phyloP scores from a whole-genome alignment of 2,888 invertebrate genomes.

The Calliphora vomitoria region DNA sequence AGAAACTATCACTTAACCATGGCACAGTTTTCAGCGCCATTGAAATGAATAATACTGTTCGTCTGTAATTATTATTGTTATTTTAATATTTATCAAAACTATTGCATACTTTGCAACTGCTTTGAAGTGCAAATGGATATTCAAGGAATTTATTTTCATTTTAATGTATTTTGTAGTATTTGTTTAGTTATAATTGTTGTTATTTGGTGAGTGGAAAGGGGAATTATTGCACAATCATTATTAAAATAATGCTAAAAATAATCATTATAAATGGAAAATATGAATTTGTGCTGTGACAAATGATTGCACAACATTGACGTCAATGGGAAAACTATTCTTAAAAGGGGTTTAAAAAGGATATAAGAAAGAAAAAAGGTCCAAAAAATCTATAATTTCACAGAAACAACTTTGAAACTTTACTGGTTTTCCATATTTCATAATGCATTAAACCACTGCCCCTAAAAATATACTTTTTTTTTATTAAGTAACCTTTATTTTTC shows the following conservation, averaged over 20 bases:
- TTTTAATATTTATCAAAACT: conserved; percentile 22
- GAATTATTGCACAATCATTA: background rate
- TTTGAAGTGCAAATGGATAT: background rate
- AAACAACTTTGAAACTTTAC: too few species aligned
- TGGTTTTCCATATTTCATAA: background rate
- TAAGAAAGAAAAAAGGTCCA: background rate
- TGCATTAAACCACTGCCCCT: background rate
- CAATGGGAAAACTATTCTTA: background rate
- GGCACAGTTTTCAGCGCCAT: conserved; percentile 16
- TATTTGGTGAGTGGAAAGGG: background rate
- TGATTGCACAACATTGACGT: background rate
- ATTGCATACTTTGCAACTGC: background rate
- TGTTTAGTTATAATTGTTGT: background rate
- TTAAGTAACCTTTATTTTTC: background rate
- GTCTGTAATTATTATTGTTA: conserved; percentile 21
- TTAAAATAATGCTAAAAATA: conserved; percentile 9
- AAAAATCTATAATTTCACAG: background rate
- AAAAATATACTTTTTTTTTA: background rate
- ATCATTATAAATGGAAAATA: background rate
- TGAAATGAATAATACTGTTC: conserved; percentile 14
- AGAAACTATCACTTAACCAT: conserved; percentile 34
- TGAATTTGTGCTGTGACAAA: background rate
- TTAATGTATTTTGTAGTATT: background rate
- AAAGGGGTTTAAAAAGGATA: background rate
- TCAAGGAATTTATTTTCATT: background rate